phyloP scores from a whole-genome alignment of 2,113 vertebrate genomes.

The Paramisgurnus dabryanus region DNA sequence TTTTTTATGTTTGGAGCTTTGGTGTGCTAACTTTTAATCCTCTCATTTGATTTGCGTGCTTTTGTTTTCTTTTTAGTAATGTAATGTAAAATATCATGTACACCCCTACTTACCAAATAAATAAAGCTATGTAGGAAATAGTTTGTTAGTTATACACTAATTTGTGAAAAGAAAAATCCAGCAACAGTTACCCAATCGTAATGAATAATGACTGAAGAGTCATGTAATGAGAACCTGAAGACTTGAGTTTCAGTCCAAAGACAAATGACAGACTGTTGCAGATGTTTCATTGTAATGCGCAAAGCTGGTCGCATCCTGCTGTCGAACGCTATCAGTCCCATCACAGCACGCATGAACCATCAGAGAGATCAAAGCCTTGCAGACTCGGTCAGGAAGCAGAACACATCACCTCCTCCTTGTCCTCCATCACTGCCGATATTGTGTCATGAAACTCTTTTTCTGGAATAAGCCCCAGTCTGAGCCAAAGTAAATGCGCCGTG shows the following conservation, averaged over 20 bases:
- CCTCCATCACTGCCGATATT: neutral
- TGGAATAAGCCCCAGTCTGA: slow-evolving; percentile 7
- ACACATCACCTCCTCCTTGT: slow-evolving; percentile 14
- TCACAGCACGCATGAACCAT: slow-evolving; percentile 26
- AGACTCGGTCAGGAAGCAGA: slow-evolving; percentile 19
- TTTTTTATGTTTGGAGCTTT: too few species aligned
- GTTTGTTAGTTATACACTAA: neutral
- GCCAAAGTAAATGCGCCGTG: slow-evolving; percentile 8
- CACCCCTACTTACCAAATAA: too few species aligned
- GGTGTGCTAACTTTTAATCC: too few species aligned
- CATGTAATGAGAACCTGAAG: neutral
- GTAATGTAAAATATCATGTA: too few species aligned
- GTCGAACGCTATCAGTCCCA: slow-evolving; percentile 19
- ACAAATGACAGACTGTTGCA: slow-evolving; percentile 23
- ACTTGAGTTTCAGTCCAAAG: neutral
- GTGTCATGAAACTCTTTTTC: slow-evolving; percentile 19
- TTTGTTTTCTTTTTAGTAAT: too few species aligned
- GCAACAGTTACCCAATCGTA: neutral
- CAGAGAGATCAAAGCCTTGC: slow-evolving; percentile 30
- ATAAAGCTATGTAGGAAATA: too few species aligned
- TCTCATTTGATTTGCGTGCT: too few species aligned
- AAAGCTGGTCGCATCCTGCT: slow-evolving; percentile 25
- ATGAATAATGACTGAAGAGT: too few species aligned
- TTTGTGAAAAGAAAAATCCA: neutral
- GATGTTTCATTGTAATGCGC: slow-evolving; percentile 22